phyloP scores from a whole-genome alignment of 2,113 vertebrate species.

The Archocentrus centrarchus region DNA sequence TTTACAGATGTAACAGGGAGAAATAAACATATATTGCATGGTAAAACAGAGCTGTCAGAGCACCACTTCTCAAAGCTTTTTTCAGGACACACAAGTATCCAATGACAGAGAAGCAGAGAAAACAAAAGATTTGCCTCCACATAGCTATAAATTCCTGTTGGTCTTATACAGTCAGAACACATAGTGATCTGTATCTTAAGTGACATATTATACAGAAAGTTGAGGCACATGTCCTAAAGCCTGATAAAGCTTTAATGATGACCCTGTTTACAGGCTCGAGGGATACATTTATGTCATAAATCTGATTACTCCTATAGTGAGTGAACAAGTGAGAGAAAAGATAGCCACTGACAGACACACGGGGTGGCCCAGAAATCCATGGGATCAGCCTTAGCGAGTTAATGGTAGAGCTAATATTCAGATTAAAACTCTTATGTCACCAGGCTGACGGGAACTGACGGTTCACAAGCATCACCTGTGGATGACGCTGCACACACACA shows the following conservation, averaged over 20 bases:
- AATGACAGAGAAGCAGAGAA: not conserved
- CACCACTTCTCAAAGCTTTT: accelerated
- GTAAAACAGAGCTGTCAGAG: not conserved
- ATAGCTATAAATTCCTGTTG: not conserved
- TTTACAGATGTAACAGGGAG: not conserved
- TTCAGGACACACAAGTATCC: not conserved
- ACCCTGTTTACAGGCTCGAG: constrained; percentile 35
- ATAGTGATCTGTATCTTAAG: not conserved
- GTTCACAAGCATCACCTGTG: not conserved
- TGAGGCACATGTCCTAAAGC: not conserved
- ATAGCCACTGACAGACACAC: not conserved
- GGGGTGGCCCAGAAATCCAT: constrained; percentile 7
- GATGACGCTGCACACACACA: not conserved
- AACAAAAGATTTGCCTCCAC: not conserved
- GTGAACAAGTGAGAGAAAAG: not conserved
- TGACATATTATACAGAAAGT: not conserved
- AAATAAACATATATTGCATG: not conserved
- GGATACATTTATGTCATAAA: constrained; percentile 28
- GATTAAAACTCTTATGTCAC: constrained; percentile 42
- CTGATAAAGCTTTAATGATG: constrained; percentile 25
- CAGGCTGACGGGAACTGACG: constrained; percentile 13
- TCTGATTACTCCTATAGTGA: constrained; percentile 29
- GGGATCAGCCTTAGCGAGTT: constrained; percentile 12
- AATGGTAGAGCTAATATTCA: constrained; percentile 36
- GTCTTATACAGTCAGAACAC: not conserved